Base-by-base conservation (phyloP, 2,113 vertebrate species). In the Neomonachus schauinslandi region DNA sequence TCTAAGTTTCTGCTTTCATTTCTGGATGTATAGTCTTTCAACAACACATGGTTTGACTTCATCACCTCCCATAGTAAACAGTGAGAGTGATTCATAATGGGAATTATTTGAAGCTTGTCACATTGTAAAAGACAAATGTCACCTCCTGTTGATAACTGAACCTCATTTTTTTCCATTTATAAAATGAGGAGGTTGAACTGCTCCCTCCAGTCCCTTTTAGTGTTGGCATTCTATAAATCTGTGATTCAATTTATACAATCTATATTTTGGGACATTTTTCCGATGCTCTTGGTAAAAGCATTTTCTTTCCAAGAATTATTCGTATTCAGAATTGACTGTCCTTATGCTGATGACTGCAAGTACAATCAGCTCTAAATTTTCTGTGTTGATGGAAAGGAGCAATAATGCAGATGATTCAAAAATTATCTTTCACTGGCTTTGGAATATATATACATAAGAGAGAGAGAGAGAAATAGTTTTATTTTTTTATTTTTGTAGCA, bases 261-360 rank as follows among this genome's bases (percentile, higher is more conserved):
- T 92, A 90, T 33, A 85, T n/a, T n/a, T 80, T 76, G 72, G 91
- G 61, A 92, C 14, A 65, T 87, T 94, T 96, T 96, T 80, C 79
- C 61, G 67, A 69, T 39, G 46, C 36, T 93, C 18, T 65, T 65
- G 46, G 39, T 93, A 39, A 97, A 91, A 94, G 86, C 67, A 89
- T 74, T 90, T 91, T 51, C 80, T 79, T 91, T 55, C 61, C 71
- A 92, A 93, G 72, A 96, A 80, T 13, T 39, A 80, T 51, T 88
- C 0, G 2, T 96, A 63, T 77, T 87, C 63, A 83, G 93, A 96
- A 77, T 46, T 51, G 36, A 72, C 36, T 88, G 67, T 77, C 71
- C 61, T 85, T 74, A 93, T 82, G 63, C 61, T 39, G 93, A 42
- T 51, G 83, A 61, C 36, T 69, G 21, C 57, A 67, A 87, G 61